These are phyloP conservation scores for Theretra japonica DNA, from an alignment of 2,888 invertebrate genomes.

Conservation along the genomic window DNA sequence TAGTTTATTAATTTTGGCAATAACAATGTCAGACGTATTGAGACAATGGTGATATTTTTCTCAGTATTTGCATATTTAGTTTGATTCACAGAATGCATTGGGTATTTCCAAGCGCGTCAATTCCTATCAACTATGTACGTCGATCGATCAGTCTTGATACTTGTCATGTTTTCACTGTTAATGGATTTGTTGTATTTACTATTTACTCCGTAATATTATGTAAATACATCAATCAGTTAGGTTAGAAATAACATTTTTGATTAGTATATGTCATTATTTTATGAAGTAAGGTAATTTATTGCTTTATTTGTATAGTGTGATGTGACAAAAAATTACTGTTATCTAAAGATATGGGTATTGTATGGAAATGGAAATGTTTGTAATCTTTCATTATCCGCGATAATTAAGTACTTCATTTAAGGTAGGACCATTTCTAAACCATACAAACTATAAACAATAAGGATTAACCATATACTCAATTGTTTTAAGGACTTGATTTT, in stretches of 20 bases:
- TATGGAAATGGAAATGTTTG: neutral
- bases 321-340: too few relatives aligned
- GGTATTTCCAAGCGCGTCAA: conserved; percentile 13
- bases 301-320: too few relatives aligned
- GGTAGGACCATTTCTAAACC: neutral
- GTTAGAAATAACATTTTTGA: too few relatives aligned
- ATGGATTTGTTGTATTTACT: neutral
- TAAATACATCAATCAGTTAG: too few relatives aligned
- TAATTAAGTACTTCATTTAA: neutral
- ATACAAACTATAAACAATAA: neutral
- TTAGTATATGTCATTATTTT: too few relatives aligned
- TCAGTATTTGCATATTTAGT: neutral
- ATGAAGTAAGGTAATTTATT: too few relatives aligned
- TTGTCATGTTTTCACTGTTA: neutral
- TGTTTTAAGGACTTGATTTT: neutral
- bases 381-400: neutral
- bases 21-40: neutral
- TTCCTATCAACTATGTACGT: neutral
- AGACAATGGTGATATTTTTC: neutral
- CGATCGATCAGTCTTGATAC: neutral
- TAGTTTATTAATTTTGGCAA: too few relatives aligned
- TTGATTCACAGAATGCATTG: neutral
- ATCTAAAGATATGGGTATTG: too few relatives aligned
- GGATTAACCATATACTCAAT: neutral
- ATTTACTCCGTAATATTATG: neutral